These are phyloP conservation scores for Phaethon lepturus DNA, from an alignment of 2,113 vertebrate species.

Conservation along the genomic window DNA sequence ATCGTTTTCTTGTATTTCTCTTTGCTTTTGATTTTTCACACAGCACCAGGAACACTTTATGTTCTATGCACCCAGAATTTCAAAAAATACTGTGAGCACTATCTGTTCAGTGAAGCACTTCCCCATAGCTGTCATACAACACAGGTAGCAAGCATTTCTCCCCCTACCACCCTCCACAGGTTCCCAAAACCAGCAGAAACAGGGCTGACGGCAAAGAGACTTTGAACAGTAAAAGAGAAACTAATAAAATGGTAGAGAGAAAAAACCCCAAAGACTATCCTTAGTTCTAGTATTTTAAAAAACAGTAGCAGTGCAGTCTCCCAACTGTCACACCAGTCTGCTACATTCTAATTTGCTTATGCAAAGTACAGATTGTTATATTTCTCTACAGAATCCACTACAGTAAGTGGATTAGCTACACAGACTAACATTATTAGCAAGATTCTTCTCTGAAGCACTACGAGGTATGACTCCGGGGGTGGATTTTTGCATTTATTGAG, in stretches of 20 bases:
- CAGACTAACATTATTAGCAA: not conserved
- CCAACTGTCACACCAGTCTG: not conserved
- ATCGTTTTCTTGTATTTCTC: not conserved
- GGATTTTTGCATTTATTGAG: not conserved
- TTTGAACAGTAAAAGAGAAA: not conserved
- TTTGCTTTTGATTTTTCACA: not conserved
- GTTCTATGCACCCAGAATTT: not conserved
- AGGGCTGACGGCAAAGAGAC: accelerated
- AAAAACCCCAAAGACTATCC: not conserved
- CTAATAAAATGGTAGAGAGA: not conserved
- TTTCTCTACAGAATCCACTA: not conserved
- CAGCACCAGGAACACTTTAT: not conserved
- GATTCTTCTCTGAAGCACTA: not conserved
- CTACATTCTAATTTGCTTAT: not conserved
- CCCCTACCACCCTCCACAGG: accelerated
- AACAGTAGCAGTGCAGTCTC: not conserved
- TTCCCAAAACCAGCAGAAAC: not conserved
- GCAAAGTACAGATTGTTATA: not conserved
- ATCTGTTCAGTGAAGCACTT: not conserved
- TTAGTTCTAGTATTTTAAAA: not conserved
- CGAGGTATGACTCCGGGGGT: not conserved
- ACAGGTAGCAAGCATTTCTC: not conserved
- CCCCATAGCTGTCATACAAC: not conserved
- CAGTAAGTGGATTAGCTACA: not conserved
- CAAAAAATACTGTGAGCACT: not conserved